Percentiles rank a stretch among this genome's conserved stretches.
phyloP scores from a whole-genome alignment of 2,888 invertebrate species.

The Augiades crinisus region DNA sequence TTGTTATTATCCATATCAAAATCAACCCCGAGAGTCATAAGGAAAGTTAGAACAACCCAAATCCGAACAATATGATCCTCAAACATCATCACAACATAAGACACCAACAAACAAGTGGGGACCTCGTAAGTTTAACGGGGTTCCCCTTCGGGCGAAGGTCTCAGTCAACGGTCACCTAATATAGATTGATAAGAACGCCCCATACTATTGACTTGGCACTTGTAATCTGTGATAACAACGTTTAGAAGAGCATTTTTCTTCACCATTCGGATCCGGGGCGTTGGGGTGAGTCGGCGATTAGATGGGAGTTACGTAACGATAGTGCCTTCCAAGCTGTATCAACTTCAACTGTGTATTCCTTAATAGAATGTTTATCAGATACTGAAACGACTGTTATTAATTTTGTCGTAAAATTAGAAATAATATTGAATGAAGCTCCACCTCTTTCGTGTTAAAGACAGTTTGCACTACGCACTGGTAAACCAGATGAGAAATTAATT shows the following conservation, averaged over 20 bases:
- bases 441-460: too few species aligned
- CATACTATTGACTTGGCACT: constrained; percentile 31
- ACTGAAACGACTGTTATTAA: too few species aligned
- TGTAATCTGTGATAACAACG: constrained; percentile 42
- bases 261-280: background rate
- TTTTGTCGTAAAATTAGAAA: too few species aligned
- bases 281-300: constrained; percentile 20
- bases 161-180: constrained; percentile 38
- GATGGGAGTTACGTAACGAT: constrained; percentile 13
- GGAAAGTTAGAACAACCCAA: constrained; percentile 6
- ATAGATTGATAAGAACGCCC: constrained; percentile 47
- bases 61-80: constrained; percentile 11
- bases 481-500: too few species aligned
- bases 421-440: too few species aligned
- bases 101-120: constrained; percentile 5
- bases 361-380: too few species aligned
- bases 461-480: too few species aligned
- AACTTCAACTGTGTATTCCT: too few species aligned
- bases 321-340: background rate
- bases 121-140: background rate
- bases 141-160: constrained; percentile 7
- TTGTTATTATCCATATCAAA: background rate
- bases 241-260: constrained; percentile 32
- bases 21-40: background rate
- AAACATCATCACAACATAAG: constrained; percentile 6